These are phyloP conservation scores for Bombus haemorrhoidalis DNA, from an alignment of 1,140 invertebrate genomes.

Conservation along the genomic window DNA sequence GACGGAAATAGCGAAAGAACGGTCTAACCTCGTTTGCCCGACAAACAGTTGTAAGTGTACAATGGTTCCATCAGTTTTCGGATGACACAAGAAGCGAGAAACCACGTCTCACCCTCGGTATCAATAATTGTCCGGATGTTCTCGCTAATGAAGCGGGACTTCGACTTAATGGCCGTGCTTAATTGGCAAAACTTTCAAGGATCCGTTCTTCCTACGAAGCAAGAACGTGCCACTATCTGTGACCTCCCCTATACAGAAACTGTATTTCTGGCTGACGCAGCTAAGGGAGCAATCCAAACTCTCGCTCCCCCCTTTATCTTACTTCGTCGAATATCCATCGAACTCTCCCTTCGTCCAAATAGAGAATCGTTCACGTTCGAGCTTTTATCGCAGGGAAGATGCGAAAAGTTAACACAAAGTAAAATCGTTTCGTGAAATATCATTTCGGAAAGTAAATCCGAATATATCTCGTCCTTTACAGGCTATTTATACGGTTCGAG, in stretches of 20 bases:
- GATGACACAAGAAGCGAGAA: conserved; percentile 18
- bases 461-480: too few species aligned
- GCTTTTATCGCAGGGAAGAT: background rate
- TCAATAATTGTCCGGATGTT: conserved; percentile 64
- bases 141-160: conserved; percentile 62
- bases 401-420: background rate
- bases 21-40: background rate
- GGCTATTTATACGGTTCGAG: too few species aligned
- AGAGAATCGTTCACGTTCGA: background rate
- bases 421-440: background rate
- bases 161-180: conserved; percentile 63
- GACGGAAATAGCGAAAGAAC: background rate
- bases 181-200: conserved; percentile 66
- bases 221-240: conserved; percentile 36
- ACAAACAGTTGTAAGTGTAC: conserved; percentile 5
- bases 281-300: background rate
- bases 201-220: conserved; percentile 24
- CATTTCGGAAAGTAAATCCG: too few species aligned
- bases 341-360: background rate
- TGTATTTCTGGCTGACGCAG: background rate
- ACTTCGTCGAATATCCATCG: background rate
- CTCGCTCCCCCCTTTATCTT: background rate
- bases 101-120: conserved; percentile 32
- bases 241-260: conserved; percentile 27
- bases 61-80: conserved; percentile 27